phyloP scores from a whole-genome alignment of 2,113 vertebrate species.

The Toxotes jaculatrix region DNA sequence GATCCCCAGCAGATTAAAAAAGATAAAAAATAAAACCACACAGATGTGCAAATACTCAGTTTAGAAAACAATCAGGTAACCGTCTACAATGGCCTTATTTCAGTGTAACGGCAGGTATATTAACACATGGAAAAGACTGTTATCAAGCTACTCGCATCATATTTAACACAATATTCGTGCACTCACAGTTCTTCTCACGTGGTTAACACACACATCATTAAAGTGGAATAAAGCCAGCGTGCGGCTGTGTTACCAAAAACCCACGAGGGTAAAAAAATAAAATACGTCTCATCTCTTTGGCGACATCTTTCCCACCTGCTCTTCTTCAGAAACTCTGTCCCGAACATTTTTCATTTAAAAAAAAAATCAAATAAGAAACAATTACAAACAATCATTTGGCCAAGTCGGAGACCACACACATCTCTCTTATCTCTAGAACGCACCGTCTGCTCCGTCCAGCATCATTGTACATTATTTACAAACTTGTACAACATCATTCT shows the following conservation, averaged over 20 bases:
- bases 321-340: conserved; percentile 1
- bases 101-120: conserved; percentile 2
- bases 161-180: not conserved
- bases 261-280: conserved; percentile 9
- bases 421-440: conserved; percentile 8
- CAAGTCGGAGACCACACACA: conserved; percentile 1
- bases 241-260: conserved; percentile 1
- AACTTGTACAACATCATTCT: conserved; percentile 73
- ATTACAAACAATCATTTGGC: conserved; percentile 68
- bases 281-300: conserved; percentile 66
- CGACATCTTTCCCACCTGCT: conserved; percentile 7
- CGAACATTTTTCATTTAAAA: conserved; percentile 32
- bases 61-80: conserved; percentile 39
- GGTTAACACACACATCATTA: not conserved
- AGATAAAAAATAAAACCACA: not conserved
- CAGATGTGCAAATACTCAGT: conserved; percentile 57
- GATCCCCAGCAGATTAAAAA: conserved; percentile 20
- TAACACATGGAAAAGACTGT: not conserved
- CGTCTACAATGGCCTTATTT: conserved; percentile 7
- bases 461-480: conserved; percentile 89
- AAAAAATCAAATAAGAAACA: conserved; percentile 34
- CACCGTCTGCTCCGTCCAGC: conserved; percentile 16
- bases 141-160: not conserved
- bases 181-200: accelerated
- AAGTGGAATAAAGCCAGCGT: conserved; percentile 33